Conservation (phyloP, 2,888 invertebrate species). For the Acleris laterana region DNA sequence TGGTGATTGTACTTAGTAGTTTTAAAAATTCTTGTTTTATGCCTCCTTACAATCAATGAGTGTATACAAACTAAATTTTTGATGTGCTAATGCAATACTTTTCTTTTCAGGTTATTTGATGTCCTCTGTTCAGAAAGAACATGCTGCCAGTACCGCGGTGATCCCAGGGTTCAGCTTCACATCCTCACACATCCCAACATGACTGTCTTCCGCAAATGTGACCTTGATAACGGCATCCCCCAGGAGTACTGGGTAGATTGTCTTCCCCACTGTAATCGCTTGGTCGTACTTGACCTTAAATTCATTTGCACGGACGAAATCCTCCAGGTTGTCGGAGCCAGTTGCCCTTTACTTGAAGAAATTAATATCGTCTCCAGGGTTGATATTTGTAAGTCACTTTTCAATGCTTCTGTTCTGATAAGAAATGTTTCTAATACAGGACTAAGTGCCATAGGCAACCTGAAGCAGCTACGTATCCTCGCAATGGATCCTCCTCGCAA, state of each 20-base stretch:
- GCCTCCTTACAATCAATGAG: not conserved
- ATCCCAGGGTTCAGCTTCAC: conserved; percentile 74
- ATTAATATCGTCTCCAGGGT: conserved; percentile 79
- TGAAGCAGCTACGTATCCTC: conserved; percentile 69
- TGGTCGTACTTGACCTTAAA: conserved; percentile 76
- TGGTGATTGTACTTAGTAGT: too few species aligned
- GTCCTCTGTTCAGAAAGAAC: conserved; percentile 79
- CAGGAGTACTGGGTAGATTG: conserved; percentile 72
- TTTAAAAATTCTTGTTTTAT: too few species aligned
- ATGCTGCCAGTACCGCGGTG: conserved; percentile 70
- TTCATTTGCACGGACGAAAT: conserved; percentile 82
- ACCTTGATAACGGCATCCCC: conserved; percentile 74
- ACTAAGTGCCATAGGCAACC: conserved; percentile 64
- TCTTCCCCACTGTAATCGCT: conserved; percentile 64
- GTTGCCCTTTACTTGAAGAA: conserved; percentile 72
- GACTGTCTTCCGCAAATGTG: conserved; percentile 76
- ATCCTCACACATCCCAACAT: conserved; percentile 75
- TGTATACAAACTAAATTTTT: not conserved
- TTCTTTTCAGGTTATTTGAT: conserved; percentile 79
- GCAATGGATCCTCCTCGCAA: conserved; percentile 79
- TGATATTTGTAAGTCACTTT: conserved; percentile 74
- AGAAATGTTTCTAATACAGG: conserved; percentile 79
- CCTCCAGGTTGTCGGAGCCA: conserved; percentile 67
- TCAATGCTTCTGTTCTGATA: conserved; percentile 76
- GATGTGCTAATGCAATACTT: conserved; percentile 16